Base-by-base conservation (phyloP, 2,113 vertebrate species). In the Taurulus bubalis region DNA sequence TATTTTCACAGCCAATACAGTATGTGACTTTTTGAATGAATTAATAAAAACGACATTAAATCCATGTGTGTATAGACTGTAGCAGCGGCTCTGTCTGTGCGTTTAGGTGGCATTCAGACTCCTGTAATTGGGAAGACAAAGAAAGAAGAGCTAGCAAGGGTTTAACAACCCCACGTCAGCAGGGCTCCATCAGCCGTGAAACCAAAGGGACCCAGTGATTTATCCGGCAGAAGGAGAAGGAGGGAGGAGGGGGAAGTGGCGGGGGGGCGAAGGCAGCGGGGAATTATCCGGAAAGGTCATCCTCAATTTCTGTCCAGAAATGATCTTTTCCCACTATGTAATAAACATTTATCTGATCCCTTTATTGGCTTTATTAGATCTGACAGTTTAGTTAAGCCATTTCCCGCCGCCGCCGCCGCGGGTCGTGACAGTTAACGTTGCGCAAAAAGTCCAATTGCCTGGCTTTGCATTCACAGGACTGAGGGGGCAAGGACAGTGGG, bases 331-430 rank as follows among this genome's bases (percentile, higher is more conserved):
- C 96, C 92, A 72, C 96, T 96, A 94, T 90, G 96, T 97, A 98
- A 99, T 99, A 99, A 99, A 98, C 98, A 98, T 99, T 98, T 98
- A 98, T 98, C 97, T 96, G 94, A 96, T 96, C 95, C 94, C 95
- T 97, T 98, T 98, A 98, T 97, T 97, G 96, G 96, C 96, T 97
- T 97, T 96, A 99, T 99, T 98, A 96, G 95, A 98, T 95, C 95
- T 98, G 98, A 99, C 98, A 99, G 96, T 97, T 97, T 97, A 96
- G 97, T 98, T 99, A 99, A 98, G 97, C 96, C 96, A 95, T 97
- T 97, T 97, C 95, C 96, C 95, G 94, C 96, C 95, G 88, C 65
- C 95, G 88, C 63, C 94, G 95, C 96, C 95, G 88, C 65, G 90
- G 97, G 97, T 98, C 98, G 96, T 95, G 96, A 97, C 95, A 95